Evolutionary conservation across 64 coral and sea anemone genomes (phyloP).

Genomic region (Trachythela sp.): DNA sequence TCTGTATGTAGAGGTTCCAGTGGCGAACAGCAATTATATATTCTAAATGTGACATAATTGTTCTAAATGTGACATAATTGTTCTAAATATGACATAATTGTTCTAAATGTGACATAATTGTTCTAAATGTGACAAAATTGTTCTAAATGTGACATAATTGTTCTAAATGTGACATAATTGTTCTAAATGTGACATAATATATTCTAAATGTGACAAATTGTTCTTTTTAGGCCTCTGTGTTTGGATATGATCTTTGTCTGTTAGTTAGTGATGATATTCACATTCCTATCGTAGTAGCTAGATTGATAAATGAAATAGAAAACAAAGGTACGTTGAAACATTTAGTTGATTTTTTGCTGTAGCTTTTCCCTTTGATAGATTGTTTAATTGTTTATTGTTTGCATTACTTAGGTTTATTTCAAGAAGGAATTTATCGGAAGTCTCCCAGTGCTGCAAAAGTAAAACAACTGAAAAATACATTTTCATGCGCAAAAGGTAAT

Average conservation of each 20-base stretch:
- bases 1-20: too few relatives aligned
- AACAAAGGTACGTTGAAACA: conserved; percentile 38
- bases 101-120: too few relatives aligned
- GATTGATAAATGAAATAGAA: conserved; percentile 70
- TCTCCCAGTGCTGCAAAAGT: conserved; percentile 66
- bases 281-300: conserved; percentile 53
- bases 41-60: too few relatives aligned
- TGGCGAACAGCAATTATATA: too few relatives aligned
- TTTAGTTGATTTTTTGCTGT: background rate
- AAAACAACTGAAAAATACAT: conserved; percentile 74
- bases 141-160: too few relatives aligned
- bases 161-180: too few relatives aligned
- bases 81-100: too few relatives aligned
- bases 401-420: conserved; percentile 64
- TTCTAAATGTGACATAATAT: too few relatives aligned
- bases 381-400: background rate
- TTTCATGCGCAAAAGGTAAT: conserved; percentile 59
- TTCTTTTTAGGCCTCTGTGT: conserved; percentile 26
- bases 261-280: conserved; percentile 38
- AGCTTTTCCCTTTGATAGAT: background rate
- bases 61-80: too few relatives aligned
- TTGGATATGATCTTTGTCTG: conserved; percentile 54
- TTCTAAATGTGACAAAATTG: too few relatives aligned
- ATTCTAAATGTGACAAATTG: too few relatives aligned
- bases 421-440: conserved; percentile 88